phyloP scores from a whole-genome alignment of 2,797 vertebrate species.

The Artibeus jamaicensis region DNA sequence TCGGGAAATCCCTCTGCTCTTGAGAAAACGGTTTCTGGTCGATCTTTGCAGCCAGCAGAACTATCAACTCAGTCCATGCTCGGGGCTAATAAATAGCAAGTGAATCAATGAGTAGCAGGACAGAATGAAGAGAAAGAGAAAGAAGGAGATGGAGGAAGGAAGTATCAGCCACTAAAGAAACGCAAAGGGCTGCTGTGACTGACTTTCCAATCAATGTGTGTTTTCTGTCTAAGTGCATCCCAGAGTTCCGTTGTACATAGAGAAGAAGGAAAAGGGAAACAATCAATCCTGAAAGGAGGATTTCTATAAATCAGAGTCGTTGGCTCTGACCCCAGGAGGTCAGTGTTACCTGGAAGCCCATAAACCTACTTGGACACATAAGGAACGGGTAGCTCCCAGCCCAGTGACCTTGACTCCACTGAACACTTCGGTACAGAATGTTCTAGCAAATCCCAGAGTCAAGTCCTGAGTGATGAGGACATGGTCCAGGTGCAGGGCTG shows the following conservation, averaged over 20 bases:
- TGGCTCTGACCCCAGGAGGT: not conserved
- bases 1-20: not conserved
- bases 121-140: not conserved
- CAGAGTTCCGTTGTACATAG: not conserved
- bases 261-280: not conserved
- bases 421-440: slow-evolving; percentile 44
- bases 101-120: not conserved
- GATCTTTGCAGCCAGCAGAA: not conserved
- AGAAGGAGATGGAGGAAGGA: not conserved
- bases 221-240: not conserved
- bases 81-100: not conserved
- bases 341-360: not conserved
- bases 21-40: not conserved
- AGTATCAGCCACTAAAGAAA: not conserved
- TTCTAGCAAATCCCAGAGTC: slow-evolving; percentile 62
- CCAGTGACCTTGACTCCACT: not conserved
- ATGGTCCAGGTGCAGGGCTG: slow-evolving; percentile 47
- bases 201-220: not conserved
- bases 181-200: not conserved
- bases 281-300: not conserved
- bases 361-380: not conserved
- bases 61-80: not conserved
- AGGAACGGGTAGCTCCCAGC: not conserved
- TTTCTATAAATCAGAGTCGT: not conserved
- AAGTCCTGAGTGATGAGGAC: slow-evolving; percentile 50